These are phyloP conservation scores for Idaea straminata DNA, from an alignment of 2,888 invertebrate genomes.

Conservation along the genomic window DNA sequence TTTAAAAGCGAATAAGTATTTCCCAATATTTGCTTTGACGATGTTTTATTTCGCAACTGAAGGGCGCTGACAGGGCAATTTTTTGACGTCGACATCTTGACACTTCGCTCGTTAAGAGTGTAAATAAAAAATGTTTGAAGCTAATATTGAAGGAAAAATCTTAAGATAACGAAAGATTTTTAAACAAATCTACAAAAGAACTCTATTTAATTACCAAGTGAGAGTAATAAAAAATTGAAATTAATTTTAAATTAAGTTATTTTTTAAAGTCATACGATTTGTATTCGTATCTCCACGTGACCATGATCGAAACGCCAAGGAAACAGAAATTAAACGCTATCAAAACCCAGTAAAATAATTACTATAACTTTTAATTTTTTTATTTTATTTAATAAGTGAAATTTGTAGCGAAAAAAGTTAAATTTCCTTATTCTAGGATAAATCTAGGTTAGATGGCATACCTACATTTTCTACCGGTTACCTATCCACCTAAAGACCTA, in stretches of 20 bases:
- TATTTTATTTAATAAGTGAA: too few relatives aligned
- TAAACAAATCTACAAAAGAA: neutral
- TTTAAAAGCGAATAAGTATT: slow-evolving; percentile 26
- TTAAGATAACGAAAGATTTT: neutral
- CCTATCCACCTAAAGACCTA: neutral
- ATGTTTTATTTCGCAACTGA: slow-evolving; percentile 29
- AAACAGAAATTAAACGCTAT: too few relatives aligned
- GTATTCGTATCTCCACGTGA: too few relatives aligned
- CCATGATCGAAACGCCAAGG: too few relatives aligned
- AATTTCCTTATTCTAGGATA: too few relatives aligned
- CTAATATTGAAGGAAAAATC: neutral
- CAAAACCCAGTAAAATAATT: too few relatives aligned
- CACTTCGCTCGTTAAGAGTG: slow-evolving; percentile 26
- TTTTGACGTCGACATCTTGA: slow-evolving; percentile 30
- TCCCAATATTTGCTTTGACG: slow-evolving; percentile 18
- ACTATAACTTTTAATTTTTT: too few relatives aligned
- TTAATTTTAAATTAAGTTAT: too few relatives aligned
- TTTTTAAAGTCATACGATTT: too few relatives aligned
- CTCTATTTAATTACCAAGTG: neutral
- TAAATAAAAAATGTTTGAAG: neutral
- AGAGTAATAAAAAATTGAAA: too few relatives aligned
- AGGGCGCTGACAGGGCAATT: slow-evolving; percentile 19
- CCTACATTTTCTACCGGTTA: neutral
- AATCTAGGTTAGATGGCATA: too few relatives aligned
- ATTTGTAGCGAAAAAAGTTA: too few relatives aligned